Base-by-base conservation (phyloP, 2,888 invertebrate genomes). In the Caenorhabditis virilis region DNA sequence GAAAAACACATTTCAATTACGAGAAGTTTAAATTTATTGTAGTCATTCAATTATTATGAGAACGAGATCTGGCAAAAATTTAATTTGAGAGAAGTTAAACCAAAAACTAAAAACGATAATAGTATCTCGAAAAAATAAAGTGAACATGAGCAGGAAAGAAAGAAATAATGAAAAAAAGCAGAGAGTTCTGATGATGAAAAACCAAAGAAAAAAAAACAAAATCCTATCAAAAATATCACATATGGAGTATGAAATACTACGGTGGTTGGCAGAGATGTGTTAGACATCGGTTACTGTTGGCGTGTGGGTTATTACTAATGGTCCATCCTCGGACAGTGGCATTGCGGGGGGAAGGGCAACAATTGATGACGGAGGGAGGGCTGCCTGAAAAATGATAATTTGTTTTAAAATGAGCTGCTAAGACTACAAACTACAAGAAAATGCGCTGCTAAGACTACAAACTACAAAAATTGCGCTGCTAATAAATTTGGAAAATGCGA, bases 261-360 rank as follows among this genome's bases (percentile, higher is more conserved):
- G 35, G 18, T 16, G n/a, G 36, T 3, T 25, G 16, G 35, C 18
- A n/a, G 9, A 13, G 7, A 38, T 33, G 15, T 20, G 48, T 58
- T 25, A 76, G 48, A 76, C 76, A 57, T 76, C 76, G 30, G 76
- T 76, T 16, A 76, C 69, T 20, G 76, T 76, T 18, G 74, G 74
- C 5, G 71, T 70, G 25, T 72, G 65, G 20, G 74, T 64, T 48
- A 76, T 62, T 20, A 76, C 76, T 4, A 76, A 55, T 1, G 76
- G 76, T 1, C 76, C 76, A 43, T 71, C 70, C 56, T 74, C 76
- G 11, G 63, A 52, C 2, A 76, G 49, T 7, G 66, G 57, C 67
- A 69, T 72, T 16, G 76, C 74, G 15, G 72, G 72, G 15, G 76
- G 74, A 51, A 76, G 65, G 9, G 65, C 67, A 11, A 69, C 72